Evolutionary conservation across 2,113 vertebrate species (phyloP).

Genomic region (Grus americana): DNA sequence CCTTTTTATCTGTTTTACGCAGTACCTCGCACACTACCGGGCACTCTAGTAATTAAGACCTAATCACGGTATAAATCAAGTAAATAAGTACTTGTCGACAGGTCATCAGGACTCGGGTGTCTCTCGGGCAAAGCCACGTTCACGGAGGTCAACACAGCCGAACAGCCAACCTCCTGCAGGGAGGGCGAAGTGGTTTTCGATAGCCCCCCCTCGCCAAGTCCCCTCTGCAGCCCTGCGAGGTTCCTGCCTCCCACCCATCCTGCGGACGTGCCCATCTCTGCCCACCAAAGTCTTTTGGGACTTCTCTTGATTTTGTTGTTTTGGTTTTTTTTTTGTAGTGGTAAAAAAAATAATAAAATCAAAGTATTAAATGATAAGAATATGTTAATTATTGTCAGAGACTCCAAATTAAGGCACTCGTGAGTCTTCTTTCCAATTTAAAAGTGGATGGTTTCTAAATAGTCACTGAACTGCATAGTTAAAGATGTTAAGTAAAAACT

Average conservation of each 20-base stretch:
- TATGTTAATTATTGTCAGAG: background rate
- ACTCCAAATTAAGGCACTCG: background rate
- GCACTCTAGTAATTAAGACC: background rate
- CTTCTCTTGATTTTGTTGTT: background rate
- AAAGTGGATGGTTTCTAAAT: background rate
- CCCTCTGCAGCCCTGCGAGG: background rate
- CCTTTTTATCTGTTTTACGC: background rate
- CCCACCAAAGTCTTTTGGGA: background rate
- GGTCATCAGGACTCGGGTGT: background rate
- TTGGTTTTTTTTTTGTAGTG: background rate
- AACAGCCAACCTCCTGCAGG: background rate
- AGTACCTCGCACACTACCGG: background rate
- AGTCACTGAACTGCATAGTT: background rate
- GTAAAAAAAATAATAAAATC: background rate
- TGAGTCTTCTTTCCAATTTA: background rate
- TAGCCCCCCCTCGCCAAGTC: fast-evolving
- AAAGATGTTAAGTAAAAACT: background rate
- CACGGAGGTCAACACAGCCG: background rate
- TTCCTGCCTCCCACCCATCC: background rate
- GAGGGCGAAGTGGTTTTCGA: fast-evolving
- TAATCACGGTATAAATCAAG: conserved; percentile 42
- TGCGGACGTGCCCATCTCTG: background rate
- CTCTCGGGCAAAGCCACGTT: background rate
- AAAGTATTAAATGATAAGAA: background rate
- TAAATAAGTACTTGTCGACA: background rate